Evolutionary conservation across 2,888 invertebrate genomes (phyloP).

Genomic region (Amphipoea oculea): DNA sequence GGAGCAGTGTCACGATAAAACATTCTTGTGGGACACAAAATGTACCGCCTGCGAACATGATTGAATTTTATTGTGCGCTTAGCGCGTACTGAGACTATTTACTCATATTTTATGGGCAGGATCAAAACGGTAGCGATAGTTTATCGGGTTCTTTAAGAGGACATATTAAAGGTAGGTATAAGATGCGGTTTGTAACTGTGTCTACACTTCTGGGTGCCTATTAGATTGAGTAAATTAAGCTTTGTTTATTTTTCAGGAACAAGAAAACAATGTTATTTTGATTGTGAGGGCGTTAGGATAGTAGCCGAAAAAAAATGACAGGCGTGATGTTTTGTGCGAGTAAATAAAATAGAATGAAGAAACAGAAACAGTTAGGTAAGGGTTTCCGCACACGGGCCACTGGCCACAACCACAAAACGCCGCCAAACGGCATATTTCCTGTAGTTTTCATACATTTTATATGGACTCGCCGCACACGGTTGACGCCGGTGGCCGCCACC

Average conservation of each 20-base stretch:
- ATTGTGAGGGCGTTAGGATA: background rate
- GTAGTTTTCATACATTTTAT: no score
- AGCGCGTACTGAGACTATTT: slow-evolving; percentile 75
- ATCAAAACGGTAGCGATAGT: slow-evolving; percentile 62
- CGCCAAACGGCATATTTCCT: no score
- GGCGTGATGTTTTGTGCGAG: background rate
- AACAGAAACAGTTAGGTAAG: background rate
- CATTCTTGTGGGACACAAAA: slow-evolving; percentile 81
- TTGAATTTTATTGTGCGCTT: slow-evolving; percentile 87
- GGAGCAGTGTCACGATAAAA: slow-evolving; percentile 88
- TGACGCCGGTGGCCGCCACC: no score
- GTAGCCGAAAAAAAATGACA: background rate
- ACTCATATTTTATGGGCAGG: slow-evolving; percentile 66
- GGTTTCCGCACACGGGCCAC: no score
- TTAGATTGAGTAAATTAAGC: background rate
- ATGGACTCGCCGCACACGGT: no score
- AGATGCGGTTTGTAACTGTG: background rate
- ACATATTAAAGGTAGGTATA: background rate
- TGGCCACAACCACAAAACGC: no score
- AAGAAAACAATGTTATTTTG: background rate
- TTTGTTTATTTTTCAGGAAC: background rate
- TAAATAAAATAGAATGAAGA: background rate
- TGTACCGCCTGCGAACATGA: slow-evolving; percentile 82
- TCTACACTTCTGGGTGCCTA: background rate
- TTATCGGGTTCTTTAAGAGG: slow-evolving; percentile 49